These are phyloP conservation scores for Geopemphigus sp. DNA, from an alignment of 1,140 invertebrate genomes.

Conservation along the genomic window DNA sequence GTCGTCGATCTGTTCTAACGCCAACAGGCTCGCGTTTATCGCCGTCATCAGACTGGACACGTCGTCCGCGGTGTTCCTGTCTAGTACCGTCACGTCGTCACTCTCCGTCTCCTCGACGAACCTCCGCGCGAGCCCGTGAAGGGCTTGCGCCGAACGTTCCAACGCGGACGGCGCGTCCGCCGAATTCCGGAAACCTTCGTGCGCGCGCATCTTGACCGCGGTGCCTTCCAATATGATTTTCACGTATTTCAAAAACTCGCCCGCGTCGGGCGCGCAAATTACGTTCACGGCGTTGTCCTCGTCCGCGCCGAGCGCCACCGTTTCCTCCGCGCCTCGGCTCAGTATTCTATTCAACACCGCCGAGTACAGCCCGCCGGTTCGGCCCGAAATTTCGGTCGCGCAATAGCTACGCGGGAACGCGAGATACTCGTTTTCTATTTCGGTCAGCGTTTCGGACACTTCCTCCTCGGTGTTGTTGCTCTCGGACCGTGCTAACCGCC, in stretches of 20 bases:
- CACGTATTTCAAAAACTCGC: conserved; percentile 37
- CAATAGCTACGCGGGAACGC: conserved; percentile 1
- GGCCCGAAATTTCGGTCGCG: background rate
- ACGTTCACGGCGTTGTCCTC: conserved; percentile 2
- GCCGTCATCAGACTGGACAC: conserved; percentile 35
- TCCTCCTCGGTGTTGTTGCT: conserved; percentile 51
- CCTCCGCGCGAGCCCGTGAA: conserved; percentile 23
- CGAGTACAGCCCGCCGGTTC: conserved; percentile 11
- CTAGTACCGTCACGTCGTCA: background rate
- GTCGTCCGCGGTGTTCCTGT: background rate
- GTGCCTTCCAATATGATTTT: conserved; percentile 36
- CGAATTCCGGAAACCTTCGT: background rate
- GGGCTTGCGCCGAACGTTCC: conserved; percentile 1
- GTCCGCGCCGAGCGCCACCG: background rate
- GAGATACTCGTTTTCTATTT: conserved; percentile 51
- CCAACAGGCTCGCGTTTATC: conserved; percentile 30
- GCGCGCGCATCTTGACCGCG: background rate
- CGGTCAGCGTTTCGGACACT: conserved; percentile 53
- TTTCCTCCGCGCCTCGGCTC: background rate
- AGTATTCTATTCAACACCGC: conserved; percentile 27
- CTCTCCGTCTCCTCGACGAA: conserved; percentile 11
- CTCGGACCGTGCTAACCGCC: conserved; percentile 30
- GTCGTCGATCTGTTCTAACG: conserved; percentile 27
- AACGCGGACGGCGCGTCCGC: background rate
- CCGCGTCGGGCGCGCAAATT: background rate